Conservation (phyloP, 2,113 vertebrate genomes). For the Catagonus wagneri region DNA sequence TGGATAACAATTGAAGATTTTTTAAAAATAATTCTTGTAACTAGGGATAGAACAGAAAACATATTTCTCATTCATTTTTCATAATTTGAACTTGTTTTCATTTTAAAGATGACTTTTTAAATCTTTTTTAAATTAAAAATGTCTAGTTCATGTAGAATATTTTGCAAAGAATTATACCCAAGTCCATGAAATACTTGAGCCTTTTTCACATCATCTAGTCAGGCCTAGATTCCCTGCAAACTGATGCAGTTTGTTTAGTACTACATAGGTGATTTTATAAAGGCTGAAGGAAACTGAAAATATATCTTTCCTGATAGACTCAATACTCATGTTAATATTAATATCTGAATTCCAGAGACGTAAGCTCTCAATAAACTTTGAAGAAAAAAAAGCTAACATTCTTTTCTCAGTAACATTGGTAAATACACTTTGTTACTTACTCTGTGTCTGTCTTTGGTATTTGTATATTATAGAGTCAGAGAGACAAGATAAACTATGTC, state of each 20-base stretch:
- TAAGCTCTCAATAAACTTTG: neutral
- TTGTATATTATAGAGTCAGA: neutral
- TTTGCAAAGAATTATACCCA: neutral
- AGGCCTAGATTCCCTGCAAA: neutral
- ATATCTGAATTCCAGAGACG: neutral
- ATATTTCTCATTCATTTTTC: neutral
- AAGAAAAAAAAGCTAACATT: neutral
- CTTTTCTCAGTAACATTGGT: neutral
- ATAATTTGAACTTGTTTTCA: neutral
- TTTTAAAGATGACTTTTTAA: neutral
- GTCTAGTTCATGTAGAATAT: neutral
- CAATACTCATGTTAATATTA: neutral
- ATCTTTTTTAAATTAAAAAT: neutral
- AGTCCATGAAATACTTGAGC: neutral
- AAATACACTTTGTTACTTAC: constrained; percentile 15
- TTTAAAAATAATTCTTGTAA: neutral
- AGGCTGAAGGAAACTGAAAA: neutral
- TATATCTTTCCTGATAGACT: neutral
- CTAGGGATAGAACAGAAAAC: neutral
- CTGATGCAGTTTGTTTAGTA: neutral
- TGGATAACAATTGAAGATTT: neutral
- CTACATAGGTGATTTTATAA: neutral
- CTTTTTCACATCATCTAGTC: neutral
- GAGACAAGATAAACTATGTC: neutral
- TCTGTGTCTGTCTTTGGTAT: neutral